A percentile compares a stretch with the other conserved stretches of the same genome.
phyloP scores from a whole-genome alignment of 2,113 vertebrate species.

The Syrmaticus mikado region DNA sequence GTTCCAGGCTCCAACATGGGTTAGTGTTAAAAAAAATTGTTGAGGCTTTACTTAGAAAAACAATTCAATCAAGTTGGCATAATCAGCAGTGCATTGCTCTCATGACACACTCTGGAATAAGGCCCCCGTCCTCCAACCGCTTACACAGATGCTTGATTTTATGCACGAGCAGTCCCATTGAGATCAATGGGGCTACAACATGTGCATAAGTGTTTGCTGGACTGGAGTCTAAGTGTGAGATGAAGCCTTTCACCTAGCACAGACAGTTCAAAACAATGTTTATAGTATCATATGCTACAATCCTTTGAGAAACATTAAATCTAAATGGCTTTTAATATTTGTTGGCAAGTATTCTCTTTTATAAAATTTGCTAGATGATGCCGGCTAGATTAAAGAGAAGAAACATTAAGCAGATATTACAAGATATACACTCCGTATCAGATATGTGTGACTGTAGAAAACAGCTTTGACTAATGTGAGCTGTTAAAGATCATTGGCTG shows the following conservation, averaged over 20 bases:
- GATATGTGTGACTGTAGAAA: constrained; percentile 11
- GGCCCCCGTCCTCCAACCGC: background rate
- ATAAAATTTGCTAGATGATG: constrained; percentile 34
- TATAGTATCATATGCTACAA: constrained; percentile 57
- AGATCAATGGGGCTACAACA: constrained; percentile 55
- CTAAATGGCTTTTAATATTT: constrained; percentile 62
- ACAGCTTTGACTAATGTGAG: background rate
- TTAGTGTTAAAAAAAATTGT: constrained; percentile 18
- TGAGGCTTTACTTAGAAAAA: background rate
- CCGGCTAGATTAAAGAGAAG: constrained; percentile 41
- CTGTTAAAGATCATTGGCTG: background rate
- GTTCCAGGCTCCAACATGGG: background rate
- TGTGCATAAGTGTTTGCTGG: constrained; percentile 51
- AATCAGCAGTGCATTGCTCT: constrained; percentile 26
- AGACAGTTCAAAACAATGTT: constrained; percentile 69
- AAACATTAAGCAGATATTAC: background rate
- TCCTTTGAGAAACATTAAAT: constrained; percentile 63
- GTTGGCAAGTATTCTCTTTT: constrained; percentile 48
- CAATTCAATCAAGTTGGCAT: background rate
- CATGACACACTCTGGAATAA: constrained; percentile 18
- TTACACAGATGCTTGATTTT: constrained; percentile 60
- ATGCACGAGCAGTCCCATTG: constrained; percentile 44
- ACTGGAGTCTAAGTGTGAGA: constrained; percentile 53
- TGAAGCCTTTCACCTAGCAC: constrained; percentile 68
- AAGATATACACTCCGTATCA: background rate